Evolutionary conservation across 2,113 vertebrate species (phyloP).

Genomic region (Climacteris rufus): DNA sequence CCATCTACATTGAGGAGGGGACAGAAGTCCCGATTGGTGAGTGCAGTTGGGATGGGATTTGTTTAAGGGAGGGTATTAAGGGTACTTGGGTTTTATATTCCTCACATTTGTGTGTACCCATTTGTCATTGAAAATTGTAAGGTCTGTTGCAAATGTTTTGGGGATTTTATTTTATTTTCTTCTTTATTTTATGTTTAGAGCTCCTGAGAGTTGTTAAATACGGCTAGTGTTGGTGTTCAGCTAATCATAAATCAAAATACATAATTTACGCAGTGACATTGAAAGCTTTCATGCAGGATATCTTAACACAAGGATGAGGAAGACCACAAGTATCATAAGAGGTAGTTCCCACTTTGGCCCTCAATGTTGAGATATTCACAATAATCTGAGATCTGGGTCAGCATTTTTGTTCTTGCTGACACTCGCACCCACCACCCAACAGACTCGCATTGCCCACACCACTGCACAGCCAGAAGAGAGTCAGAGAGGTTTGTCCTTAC

Average conservation of each 20-base stretch:
- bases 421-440: background rate
- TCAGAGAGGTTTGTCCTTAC: background rate
- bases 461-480: background rate
- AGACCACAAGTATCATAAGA: background rate
- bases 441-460: background rate
- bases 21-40: slow-evolving; percentile 70
- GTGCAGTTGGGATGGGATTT: slow-evolving; percentile 65
- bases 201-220: background rate
- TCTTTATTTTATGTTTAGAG: background rate
- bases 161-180: background rate
- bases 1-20: slow-evolving; percentile 71
- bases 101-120: slow-evolving; percentile 6
- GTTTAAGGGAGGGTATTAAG: slow-evolving; percentile 53
- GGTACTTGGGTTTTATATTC: slow-evolving; percentile 48
- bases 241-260: background rate
- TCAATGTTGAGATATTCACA: background rate
- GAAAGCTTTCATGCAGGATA: background rate
- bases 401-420: background rate
- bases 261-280: background rate
- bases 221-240: background rate
- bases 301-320: background rate
- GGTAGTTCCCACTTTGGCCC: background rate
- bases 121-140: slow-evolving; percentile 39
- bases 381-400: background rate
- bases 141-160: slow-evolving; percentile 23